Conservation (phyloP, 2,797 vertebrate species). For the Neomorphus geoffroyi region DNA sequence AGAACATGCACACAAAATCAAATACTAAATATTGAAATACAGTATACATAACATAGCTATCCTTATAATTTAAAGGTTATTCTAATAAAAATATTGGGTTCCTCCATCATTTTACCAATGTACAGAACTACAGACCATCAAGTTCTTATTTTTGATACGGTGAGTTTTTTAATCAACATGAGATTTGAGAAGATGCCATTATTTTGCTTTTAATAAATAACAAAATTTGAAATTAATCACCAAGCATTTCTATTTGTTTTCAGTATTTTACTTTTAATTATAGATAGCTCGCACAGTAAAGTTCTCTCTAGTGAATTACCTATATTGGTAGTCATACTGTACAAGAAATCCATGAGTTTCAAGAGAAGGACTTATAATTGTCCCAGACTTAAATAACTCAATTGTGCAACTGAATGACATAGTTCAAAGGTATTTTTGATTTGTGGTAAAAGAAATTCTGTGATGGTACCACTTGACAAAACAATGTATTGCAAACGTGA, state of each 20-base stretch:
- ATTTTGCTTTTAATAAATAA: not conserved
- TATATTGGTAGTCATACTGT: not conserved
- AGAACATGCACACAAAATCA: not conserved
- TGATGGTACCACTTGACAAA: not conserved
- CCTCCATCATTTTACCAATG: not conserved
- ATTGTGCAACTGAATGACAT: not conserved
- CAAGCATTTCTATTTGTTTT: not conserved
- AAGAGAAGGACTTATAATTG: not conserved
- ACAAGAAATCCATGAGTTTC: not conserved
- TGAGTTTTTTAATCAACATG: not conserved
- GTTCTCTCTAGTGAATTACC: not conserved
- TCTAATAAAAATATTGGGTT: not conserved
- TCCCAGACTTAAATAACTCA: not conserved
- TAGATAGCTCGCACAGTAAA: not conserved
- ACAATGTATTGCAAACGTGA: not conserved
- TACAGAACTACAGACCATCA: not conserved
- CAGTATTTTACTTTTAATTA: not conserved
- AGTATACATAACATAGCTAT: not conserved
- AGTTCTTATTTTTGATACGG: not conserved
- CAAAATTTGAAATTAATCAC: not conserved
- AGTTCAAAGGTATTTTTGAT: not conserved
- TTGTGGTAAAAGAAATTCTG: not conserved
- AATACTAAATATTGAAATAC: not conserved
- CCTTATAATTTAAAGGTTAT: not conserved
- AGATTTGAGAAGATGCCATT: not conserved